Base-by-base conservation (phyloP, 2,113 vertebrate species). In the Heterocephalus glaber region DNA sequence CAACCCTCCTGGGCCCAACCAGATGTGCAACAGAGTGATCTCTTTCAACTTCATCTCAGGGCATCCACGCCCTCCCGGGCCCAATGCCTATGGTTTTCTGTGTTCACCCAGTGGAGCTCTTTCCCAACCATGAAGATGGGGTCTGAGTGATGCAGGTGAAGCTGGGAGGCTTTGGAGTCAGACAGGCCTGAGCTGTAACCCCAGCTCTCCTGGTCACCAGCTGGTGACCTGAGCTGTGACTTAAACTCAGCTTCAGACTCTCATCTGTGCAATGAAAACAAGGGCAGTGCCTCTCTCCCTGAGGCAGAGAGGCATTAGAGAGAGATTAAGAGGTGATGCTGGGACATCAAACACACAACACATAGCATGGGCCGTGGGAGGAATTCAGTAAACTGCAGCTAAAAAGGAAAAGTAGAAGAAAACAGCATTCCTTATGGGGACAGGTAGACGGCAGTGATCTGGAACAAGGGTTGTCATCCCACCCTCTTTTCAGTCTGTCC, bases 401-500 rank as follows among this genome's bases (percentile, higher is more conserved):
- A 7, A 13, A n/a, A 35, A 26, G 5, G 4, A 60, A 84, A 16
- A 20, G 33, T 7, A n/a, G 58, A n/a, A 17, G 30, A 35, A 35
- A 38, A 22, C 12, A 26, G 11, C 16, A 7, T 52, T 80, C 58
- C 86, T 20, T 22, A 30, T 1, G 35, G 44, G 11, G 33, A 41
- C 0, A 0, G 10, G 26, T 0, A 20, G 33, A 26, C 7, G 52
- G 1, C 0, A 20, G 61, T 20, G 6, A 30, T 12, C 30, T 49
- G 58, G 20, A 24, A 68, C 19, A n/a, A 49, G 19, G 26, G 28
- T 26, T 47, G 26, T 12, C 13, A 7, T 63, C 70, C 77, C 26
- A 60, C 24, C 14, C 30, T n/a, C 60, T 16, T 56, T n/a, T 38
- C 44, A 38, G n/a, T 16, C 11, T 1, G 6, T 82, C 8, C 61